Evolutionary conservation across 2,888 invertebrate genomes (phyloP), one percentile per base, ranked within the genome.

Genomic region (Cremastinae sp.): DNA sequence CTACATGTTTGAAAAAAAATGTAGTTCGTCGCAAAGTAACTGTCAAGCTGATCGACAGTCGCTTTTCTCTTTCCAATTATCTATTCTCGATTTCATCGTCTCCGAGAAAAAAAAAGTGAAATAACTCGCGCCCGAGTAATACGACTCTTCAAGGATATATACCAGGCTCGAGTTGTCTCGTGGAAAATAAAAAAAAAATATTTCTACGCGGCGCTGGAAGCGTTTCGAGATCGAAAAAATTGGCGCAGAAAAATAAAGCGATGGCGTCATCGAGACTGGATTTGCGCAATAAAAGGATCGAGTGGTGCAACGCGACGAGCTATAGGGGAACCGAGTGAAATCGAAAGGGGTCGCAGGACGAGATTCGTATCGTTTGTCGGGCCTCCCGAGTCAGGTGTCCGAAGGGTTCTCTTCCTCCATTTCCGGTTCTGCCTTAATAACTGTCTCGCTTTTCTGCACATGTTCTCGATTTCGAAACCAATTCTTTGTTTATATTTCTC

Each of bases 131-230:
- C 22, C 16, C 8, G 43, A 36, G 65, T 58, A 72, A 72, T 28
- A 68, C 69, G 69, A 74, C 47, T 51, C 78, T 41, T 75, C 74
- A 78, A 78, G 78, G 78, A 75, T 75, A 78, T 74, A 41, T 16
- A 58, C 54, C 36, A 36, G 14, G 16, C 18, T 43, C 43, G 56
- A 43, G 22, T 34, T 28, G 34, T 34, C 49, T 18, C 14, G 16
- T 51, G 69, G 66, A 73, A 65, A 66, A 58, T 61, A 70, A 77
- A 71, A 64, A n/a, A 16, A 10, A n/a, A n/a, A n/a, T n/a, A 53
- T 28, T 53, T n/a, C 20, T n/a, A 36, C 22, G 34, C 14, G 34
- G 14, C 54, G 14, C 28, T 41, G 36, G 9, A 4, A 59, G 53
- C 45, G 34, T 45, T 38, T 47, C 47, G 41, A 20, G 51, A 22